A percentile compares a stretch with the other conserved stretches of the same genome.
phyloP scores from a whole-genome alignment of 1,140 invertebrate species.

The Cyphomyrmex costatus region DNA sequence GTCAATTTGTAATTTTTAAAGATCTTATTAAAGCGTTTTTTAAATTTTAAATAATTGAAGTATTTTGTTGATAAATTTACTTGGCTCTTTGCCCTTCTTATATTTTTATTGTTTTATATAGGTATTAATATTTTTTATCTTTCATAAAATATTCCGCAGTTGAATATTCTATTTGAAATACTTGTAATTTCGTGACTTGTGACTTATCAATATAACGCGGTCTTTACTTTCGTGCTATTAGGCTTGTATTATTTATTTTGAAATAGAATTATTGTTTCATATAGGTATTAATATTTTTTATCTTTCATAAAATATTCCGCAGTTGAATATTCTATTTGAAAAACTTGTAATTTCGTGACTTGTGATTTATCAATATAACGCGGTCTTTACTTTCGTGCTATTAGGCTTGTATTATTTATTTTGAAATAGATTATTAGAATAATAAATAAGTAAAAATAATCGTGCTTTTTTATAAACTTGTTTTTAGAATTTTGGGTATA shows the following conservation, averaged over 20 bases:
- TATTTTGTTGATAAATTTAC: too few relatives aligned
- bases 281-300: too few relatives aligned
- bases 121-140: constrained; percentile 14
- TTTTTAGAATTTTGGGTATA: not conserved
- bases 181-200: not conserved
- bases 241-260: not conserved
- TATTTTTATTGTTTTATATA: too few relatives aligned
- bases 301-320: not conserved
- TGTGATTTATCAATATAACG: not conserved
- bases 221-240: not conserved
- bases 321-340: not conserved
- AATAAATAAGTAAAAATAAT: not conserved
- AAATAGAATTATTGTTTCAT: too few relatives aligned
- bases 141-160: not conserved
- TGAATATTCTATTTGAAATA: not conserved
- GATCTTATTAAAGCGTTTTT: too few relatives aligned
- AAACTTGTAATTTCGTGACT: not conserved
- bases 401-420: not conserved
- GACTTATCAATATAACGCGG: not conserved
- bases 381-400: not conserved
- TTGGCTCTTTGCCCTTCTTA: too few relatives aligned
- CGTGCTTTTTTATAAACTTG: not conserved
- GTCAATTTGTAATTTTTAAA: too few relatives aligned
- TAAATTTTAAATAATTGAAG: too few relatives aligned
- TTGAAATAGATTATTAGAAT: not conserved